Evolutionary conservation across 1,140 invertebrate species (phyloP).

Genomic region (Plutomurus gul): DNA sequence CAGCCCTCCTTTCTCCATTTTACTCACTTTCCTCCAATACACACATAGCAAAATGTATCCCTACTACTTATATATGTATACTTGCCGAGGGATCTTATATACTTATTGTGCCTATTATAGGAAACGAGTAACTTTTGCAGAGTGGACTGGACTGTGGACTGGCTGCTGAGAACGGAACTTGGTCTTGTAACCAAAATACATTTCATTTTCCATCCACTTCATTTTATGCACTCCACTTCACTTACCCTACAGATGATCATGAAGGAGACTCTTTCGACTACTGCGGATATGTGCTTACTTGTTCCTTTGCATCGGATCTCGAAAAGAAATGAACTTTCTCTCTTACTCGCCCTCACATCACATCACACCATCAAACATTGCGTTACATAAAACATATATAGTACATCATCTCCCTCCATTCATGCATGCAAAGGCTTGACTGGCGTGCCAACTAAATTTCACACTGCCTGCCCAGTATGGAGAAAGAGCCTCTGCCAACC

Average conservation of each 20-base stretch:
- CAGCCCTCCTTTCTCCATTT: constrained; percentile 4
- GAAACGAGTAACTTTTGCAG: not conserved
- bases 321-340: constrained; percentile 19
- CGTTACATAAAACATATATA: constrained; percentile 11
- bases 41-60: not conserved
- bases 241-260: not conserved
- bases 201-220: constrained; percentile 30
- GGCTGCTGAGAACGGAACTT: not conserved
- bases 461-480: not conserved
- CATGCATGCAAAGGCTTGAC: constrained; percentile 7
- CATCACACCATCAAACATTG: constrained; percentile 14
- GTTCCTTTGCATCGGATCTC: not conserved
- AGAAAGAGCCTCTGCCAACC: too few relatives aligned
- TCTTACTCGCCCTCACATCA: constrained; percentile 1
- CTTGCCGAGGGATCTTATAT: not conserved
- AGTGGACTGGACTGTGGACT: not conserved
- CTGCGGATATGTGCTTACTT: not conserved
- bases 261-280: not conserved
- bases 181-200: constrained; percentile 26
- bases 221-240: constrained; percentile 32
- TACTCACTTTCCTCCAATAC: not conserved
- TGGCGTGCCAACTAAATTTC: not conserved
- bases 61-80: not conserved
- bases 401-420: not conserved
- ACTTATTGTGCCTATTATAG: not conserved